Base-by-base conservation (phyloP, 2,797 vertebrate genomes). In the Centroberyx gerrardi region DNA sequence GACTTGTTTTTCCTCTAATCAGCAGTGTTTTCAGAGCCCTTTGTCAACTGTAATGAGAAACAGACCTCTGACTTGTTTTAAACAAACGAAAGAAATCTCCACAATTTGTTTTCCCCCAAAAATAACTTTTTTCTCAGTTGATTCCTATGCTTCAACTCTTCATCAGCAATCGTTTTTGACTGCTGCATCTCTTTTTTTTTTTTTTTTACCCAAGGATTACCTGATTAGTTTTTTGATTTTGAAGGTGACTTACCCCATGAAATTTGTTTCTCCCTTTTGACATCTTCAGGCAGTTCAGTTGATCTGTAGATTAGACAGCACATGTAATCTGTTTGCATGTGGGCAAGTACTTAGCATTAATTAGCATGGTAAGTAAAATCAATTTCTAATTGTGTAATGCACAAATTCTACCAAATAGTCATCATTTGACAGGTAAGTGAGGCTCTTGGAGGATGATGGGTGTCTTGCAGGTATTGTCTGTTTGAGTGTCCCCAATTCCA, bases 41-140 rank as follows among this genome's bases (percentile, higher is more conserved):
- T 81, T 79, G 68, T 88, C 87, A 82, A 91, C 92, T 93, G 96
- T 97, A 98, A 98, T 97, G 96, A 98, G 97, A 98, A 98, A 98
- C 97, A 98, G 97, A 99, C 96, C 49, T 72, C 14, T 46, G 68
- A 58, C 67, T 74, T 63, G 22, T 53, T 54, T 29, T n/a, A 4
- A 56, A 46, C 42, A 49, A 10, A 68, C 49, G 22, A 22, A 22
- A 22, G 22, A 22, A 22, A 22, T 22, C 22, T 22, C 22, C 22
- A 22, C 22, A 22, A 22, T 22, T 22, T 22, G 22, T 18, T 28
- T 15, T 49, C 12, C 42, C n/a, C 2, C 5, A 4, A 8, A 55
- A 18, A 54, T 1, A 63, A 58, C 53, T 62, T 0, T 0, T 14
- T 49, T 51, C 22, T 52, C n/a, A 40, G 55, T 64, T 58, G 42